phyloP scores from a whole-genome alignment of 2,888 invertebrate genomes.

The Agrochola litura region DNA sequence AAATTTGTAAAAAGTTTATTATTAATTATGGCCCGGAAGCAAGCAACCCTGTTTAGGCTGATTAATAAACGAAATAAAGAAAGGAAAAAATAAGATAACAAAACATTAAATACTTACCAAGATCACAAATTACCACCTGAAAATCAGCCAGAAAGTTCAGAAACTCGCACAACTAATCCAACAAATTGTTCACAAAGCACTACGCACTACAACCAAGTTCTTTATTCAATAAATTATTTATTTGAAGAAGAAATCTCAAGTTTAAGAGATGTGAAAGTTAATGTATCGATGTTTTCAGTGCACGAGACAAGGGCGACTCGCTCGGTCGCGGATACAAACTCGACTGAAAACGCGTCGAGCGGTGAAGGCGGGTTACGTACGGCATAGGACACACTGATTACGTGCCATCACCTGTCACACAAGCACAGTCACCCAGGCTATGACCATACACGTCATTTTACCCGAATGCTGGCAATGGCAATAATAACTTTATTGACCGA shows the following conservation, averaged over 20 bases:
- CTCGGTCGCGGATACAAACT: slow-evolving; percentile 54
- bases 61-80: background rate
- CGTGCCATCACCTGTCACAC: slow-evolving; percentile 28
- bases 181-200: slow-evolving; percentile 46
- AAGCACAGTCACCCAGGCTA: slow-evolving; percentile 35
- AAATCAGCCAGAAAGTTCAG: slow-evolving; percentile 43
- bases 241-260: slow-evolving; percentile 7
- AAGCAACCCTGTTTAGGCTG: background rate
- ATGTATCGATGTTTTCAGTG: slow-evolving; percentile 41
- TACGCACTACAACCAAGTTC: slow-evolving; percentile 10
- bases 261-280: slow-evolving; percentile 33
- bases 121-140: slow-evolving; percentile 4
- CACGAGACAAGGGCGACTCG: slow-evolving; percentile 51
- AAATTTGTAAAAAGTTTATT: too few species aligned
- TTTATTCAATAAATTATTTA: slow-evolving; percentile 22
- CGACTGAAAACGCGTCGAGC: slow-evolving; percentile 59
- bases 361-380: slow-evolving; percentile 24
- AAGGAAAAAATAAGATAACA: background rate
- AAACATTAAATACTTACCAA: slow-evolving; percentile 48
- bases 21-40: background rate
- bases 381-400: slow-evolving; percentile 26
- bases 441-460: slow-evolving; percentile 45
- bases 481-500: slow-evolving; percentile 15
- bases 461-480: background rate
- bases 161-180: slow-evolving; percentile 48